Evolutionary conservation across 2,888 invertebrate species (phyloP), one percentile per base, ranked within the genome.

Genomic region (Eristalinus aeneus): DNA sequence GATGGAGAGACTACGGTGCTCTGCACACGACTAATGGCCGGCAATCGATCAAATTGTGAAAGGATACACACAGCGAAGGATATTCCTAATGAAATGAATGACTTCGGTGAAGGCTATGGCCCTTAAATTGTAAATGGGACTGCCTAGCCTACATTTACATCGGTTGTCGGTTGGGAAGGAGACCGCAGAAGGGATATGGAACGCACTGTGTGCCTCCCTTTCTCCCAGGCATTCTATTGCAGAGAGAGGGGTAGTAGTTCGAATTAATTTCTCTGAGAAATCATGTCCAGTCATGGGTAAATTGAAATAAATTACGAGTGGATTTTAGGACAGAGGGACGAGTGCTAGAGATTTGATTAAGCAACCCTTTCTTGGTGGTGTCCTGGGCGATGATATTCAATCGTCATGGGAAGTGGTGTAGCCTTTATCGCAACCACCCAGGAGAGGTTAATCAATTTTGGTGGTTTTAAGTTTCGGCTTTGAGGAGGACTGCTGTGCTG

Each of bases 21-120:
- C 27, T 74, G 32, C 39, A 69, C 46, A 36, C 61, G 71, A 67
- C 81, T 81, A 71, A 81, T 76, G 65, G 67, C 22, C 32, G 6
- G 61, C 71, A 82, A 82, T 82, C 81, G 76, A 82, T 82, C 76
- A 82, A 82, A 76, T 67, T 61, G 8, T 75, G 58, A 82, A 76
- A 72, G 71, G 81, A 61, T 75, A 71, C 67, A 60, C 22, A 34
- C 64, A 60, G 20, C 20, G 58, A 71, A 71, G 71, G 71, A 63
- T 64, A 61, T 73, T 60, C 22, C 64, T 32, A 78, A 53, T 64
- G 53, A 46, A 46, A 46, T 46, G 46, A 46, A 46, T 60, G 60
- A 60, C 31, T 60, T 23, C 23, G 60, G 60, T n/a, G 46, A 46
- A 46, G 46, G 46, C 46, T 46, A 16, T 46, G 46, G 46, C 16